Conservation (phyloP, 2,888 invertebrate species). For the Drosophila mettleri region DNA sequence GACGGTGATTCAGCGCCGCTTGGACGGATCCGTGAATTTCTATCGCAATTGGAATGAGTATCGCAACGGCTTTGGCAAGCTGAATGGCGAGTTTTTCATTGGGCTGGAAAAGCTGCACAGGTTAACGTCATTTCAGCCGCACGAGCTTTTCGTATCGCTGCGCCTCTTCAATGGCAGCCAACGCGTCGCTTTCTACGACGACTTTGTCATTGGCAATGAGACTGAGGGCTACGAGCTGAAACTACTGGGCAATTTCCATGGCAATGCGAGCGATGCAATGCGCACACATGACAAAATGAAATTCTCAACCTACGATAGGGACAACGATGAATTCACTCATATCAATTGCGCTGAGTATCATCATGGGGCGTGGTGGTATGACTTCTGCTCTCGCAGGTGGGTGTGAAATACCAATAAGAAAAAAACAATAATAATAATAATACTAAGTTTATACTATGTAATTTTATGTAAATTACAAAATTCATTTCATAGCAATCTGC, state of each 20-base stretch:
- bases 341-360: conserved; percentile 88
- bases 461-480: too few species aligned
- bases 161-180: conserved; percentile 87
- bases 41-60: conserved; percentile 88
- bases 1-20: conserved; percentile 89
- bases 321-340: conserved; percentile 88
- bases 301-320: conserved; percentile 89
- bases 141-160: conserved; percentile 88
- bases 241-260: conserved; percentile 88
- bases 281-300: conserved; percentile 88
- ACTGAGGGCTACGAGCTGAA: conserved; percentile 88
- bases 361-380: conserved; percentile 91
- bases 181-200: conserved; percentile 87
- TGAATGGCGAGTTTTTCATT: conserved; percentile 89
- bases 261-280: conserved; percentile 89
- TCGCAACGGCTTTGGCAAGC: conserved; percentile 89
- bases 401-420: neutral
- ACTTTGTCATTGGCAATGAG: conserved; percentile 88
- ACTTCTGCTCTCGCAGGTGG: conserved; percentile 88
- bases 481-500: too few species aligned
- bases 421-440: neutral
- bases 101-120: conserved; percentile 89
- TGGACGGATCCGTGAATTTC: conserved; percentile 89
- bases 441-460: too few species aligned
- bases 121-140: conserved; percentile 82